Percentiles rank a stretch among this genome's conserved stretches.
phyloP scores from a whole-genome alignment of 1,140 invertebrate genomes.

The Diabrotica virgifera region DNA sequence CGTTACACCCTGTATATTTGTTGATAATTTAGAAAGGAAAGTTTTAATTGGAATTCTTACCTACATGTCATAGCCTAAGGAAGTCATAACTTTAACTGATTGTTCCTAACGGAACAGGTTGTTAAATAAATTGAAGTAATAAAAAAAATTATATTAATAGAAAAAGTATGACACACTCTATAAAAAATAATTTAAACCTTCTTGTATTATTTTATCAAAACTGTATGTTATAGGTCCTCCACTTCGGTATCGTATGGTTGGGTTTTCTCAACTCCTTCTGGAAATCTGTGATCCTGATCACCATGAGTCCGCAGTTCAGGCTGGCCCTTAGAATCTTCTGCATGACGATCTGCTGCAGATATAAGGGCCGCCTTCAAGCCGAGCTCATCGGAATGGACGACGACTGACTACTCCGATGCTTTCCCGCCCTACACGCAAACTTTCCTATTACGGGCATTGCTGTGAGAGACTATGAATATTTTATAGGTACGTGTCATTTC shows the following conservation, averaged over 20 bases:
- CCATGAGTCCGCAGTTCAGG: constrained; percentile 86
- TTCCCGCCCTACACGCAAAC: constrained; percentile 26
- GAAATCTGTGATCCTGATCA: constrained; percentile 87
- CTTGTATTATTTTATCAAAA: neutral
- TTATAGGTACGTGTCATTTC: constrained; percentile 22
- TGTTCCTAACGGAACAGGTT: too few species aligned
- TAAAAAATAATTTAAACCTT: neutral
- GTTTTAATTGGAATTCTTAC: too few species aligned
- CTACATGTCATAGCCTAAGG: too few species aligned
- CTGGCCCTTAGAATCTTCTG: constrained; percentile 82
- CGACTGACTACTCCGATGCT: constrained; percentile 54
- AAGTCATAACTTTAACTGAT: too few species aligned
- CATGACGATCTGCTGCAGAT: constrained; percentile 83
- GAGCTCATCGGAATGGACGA: constrained; percentile 81
- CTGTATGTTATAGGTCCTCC: constrained; percentile 62
- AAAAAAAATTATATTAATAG: too few species aligned
- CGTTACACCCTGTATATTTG: too few species aligned
- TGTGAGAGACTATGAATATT: constrained; percentile 45
- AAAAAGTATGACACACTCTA: neutral
- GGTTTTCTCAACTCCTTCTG: constrained; percentile 91
- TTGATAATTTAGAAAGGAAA: too few species aligned
- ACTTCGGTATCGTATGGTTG: constrained; percentile 91
- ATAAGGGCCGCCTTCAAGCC: constrained; percentile 72
- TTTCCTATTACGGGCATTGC: constrained; percentile 43
- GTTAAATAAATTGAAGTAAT: too few species aligned